These are phyloP conservation scores for Malurus alboscapulatus DNA, from an alignment of 2,113 vertebrate species.

Conservation along the genomic window DNA sequence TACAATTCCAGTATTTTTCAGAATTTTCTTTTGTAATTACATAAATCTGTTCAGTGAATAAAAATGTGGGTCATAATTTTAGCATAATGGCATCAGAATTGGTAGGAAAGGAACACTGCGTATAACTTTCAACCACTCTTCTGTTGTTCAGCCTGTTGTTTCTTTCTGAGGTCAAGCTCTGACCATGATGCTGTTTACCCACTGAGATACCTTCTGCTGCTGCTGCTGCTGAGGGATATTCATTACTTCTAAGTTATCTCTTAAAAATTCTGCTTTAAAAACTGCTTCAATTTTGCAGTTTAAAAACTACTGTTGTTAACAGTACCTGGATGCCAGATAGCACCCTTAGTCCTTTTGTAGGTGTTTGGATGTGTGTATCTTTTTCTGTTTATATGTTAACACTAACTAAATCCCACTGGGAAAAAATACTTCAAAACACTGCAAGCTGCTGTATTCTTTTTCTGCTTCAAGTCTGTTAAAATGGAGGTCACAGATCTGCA, in stretches of 20 bases:
- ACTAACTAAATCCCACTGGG: neutral
- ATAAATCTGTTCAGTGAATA: neutral
- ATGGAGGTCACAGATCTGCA: neutral
- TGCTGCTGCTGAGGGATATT: neutral
- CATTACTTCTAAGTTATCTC: neutral
- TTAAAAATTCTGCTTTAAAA: neutral
- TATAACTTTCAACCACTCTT: neutral
- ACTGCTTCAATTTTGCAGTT: neutral
- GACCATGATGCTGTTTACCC: neutral
- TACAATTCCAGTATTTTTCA: neutral
- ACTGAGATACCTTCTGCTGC: neutral
- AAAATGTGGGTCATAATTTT: neutral
- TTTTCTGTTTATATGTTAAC: neutral
- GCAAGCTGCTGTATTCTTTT: neutral
- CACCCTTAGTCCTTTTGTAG: neutral
- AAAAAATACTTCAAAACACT: neutral
- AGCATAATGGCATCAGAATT: neutral
- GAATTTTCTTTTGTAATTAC: neutral
- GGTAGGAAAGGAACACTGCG: neutral
- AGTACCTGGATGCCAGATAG: neutral
- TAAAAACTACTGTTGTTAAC: neutral
- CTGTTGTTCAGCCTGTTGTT: neutral
- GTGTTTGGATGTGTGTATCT: neutral
- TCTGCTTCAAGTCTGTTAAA: neutral
- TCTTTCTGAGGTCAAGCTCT: neutral